Evolutionary conservation across 1,140 invertebrate species (phyloP), one percentile per base, ranked within the genome.

Genomic region (Drepana arcuata): DNA sequence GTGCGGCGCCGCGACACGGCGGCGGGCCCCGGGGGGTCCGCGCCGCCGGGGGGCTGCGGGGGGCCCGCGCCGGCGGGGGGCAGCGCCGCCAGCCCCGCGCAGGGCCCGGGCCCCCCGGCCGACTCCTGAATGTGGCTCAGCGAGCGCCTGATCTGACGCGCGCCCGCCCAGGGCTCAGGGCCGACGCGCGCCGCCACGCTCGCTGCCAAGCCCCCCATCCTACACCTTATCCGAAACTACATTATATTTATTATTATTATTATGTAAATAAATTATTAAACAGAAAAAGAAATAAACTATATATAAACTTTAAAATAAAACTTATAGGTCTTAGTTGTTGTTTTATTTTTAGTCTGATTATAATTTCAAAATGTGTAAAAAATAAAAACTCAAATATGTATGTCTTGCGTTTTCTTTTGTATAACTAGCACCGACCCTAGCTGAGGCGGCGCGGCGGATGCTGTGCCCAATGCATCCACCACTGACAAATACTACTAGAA

Each of bases 1-100:
- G 95, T 97, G 88, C 96, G 95, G 86, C 87, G 95, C 42, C 90
- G 95, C 67, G 95, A 97, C 85, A 96, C 95, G 42, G 93, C 95
- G 86, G 93, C 96, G 41, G 91, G 90, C 41, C 96, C 96, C 83
- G 88, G 92, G 34, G 89, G 92, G 25, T 91, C 92, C 3, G 86
- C 91, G 78, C 62, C 73, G 13, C 73, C 39, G 75, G 56, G 77
- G 74, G 41, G 72, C 34, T 46, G 23, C 83, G 88, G 47, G 81
- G 87, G 51, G 75, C 85, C 36, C 83, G 38, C 86, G 24, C 67
- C 86, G 4, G 60, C 83, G 28, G 60, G 34, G 1, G 86, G 78
- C 60, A 11, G 74, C 55, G 65, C 81, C 60, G 83, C 79, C 42
- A 72, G n/a, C n/a, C n/a, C n/a, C n/a, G 45, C 52, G 21, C 44